phyloP scores from a whole-genome alignment of 2,888 invertebrate species.

The Phyto melanocephala region DNA sequence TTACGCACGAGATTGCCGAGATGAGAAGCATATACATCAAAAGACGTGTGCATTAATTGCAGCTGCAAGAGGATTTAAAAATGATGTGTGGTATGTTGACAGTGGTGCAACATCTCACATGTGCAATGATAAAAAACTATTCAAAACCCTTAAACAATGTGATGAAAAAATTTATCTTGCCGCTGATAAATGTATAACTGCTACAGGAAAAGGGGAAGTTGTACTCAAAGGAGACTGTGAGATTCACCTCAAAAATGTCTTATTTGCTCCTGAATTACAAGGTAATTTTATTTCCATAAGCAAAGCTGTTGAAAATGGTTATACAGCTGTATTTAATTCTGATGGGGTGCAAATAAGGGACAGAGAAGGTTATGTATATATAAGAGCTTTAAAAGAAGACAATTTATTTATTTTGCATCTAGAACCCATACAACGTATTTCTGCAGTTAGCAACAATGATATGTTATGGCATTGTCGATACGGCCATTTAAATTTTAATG shows the following conservation, averaged over 20 bases:
- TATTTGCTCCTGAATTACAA: conserved; percentile 2
- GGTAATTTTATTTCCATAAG: conserved; percentile 17
- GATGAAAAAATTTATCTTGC: conserved; percentile 30
- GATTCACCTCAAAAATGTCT: neutral
- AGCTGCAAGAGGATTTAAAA: neutral
- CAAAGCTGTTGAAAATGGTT: conserved; percentile 13
- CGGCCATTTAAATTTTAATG: conserved; percentile 37
- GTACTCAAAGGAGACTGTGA: neutral
- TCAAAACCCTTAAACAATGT: neutral
- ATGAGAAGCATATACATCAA: too few species aligned
- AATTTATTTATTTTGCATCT: neutral
- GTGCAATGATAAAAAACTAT: neutral
- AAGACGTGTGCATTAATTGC: neutral
- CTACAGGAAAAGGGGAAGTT: conserved; percentile 1
- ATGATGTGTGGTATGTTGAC: neutral
- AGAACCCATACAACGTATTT: neutral
- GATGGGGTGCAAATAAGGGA: neutral
- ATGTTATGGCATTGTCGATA: neutral
- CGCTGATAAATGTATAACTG: conserved; percentile 16
- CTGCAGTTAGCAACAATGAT: neutral
- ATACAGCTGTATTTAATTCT: neutral
- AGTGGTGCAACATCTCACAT: conserved; percentile 20
- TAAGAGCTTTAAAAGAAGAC: neutral
- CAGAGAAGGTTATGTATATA: neutral
- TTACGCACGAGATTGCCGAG: too few species aligned